These are phyloP conservation scores for Callospermophilus lateralis DNA, from an alignment of 2,113 vertebrate genomes.

Conservation along the genomic window DNA sequence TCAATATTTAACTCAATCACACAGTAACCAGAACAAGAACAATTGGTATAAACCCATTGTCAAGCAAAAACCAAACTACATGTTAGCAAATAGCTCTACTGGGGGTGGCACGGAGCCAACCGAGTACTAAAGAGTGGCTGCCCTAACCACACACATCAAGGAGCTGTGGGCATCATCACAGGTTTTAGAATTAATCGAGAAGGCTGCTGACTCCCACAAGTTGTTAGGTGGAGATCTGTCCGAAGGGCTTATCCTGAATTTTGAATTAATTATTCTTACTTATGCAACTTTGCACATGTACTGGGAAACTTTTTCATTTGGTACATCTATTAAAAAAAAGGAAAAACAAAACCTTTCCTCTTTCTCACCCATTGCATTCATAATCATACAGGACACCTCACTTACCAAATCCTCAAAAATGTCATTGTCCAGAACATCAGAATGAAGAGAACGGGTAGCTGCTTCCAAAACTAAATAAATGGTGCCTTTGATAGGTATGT, in stretches of 20 bases:
- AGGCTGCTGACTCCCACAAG: not conserved
- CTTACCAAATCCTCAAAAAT: not conserved
- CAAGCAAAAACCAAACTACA: not conserved
- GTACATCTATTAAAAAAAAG: not conserved
- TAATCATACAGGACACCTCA: not conserved
- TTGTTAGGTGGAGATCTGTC: conserved; percentile 2
- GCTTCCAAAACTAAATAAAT: not conserved
- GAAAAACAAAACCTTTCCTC: not conserved
- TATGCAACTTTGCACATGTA: not conserved
- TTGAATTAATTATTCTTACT: not conserved
- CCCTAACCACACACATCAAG: not conserved
- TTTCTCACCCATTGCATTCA: not conserved
- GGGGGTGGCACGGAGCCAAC: not conserved
- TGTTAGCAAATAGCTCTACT: not conserved
- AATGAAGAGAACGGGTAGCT: not conserved
- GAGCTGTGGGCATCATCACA: accelerated
- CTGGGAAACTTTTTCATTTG: not conserved
- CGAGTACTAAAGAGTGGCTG: not conserved
- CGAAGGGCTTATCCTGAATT: not conserved
- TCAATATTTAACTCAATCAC: conserved; percentile 54
- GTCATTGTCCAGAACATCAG: not conserved
- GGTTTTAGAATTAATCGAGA: not conserved
- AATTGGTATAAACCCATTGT: not conserved
- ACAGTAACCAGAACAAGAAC: conserved; percentile 28
- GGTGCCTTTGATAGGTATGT: not conserved